phyloP scores from a whole-genome alignment of 2,113 vertebrate species.

The Galbula dea region DNA sequence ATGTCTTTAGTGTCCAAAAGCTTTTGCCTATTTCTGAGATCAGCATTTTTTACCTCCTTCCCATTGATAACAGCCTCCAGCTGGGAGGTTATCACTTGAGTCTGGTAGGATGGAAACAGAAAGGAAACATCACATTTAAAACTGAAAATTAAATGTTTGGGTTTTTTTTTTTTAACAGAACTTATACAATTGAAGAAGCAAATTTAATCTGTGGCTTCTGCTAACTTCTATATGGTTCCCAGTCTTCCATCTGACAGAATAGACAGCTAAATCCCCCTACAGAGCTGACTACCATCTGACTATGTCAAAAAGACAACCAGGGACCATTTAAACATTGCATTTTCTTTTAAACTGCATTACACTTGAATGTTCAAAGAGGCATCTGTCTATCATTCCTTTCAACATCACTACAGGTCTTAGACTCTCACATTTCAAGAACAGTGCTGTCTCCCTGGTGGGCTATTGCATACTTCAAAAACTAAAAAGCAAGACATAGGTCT shows the following conservation, averaged over 20 bases:
- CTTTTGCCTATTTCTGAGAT: background rate
- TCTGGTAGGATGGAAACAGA: background rate
- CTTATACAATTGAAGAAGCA: background rate
- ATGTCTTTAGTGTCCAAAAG: background rate
- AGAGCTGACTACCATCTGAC: constrained; percentile 28
- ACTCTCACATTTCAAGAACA: background rate
- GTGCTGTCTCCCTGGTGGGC: background rate
- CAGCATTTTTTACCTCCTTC: background rate
- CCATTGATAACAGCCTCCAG: background rate
- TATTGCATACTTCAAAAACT: background rate
- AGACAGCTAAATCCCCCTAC: constrained; percentile 21
- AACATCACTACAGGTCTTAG: background rate
- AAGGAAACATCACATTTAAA: background rate
- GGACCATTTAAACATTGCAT: constrained; percentile 14
- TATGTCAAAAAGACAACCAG: background rate
- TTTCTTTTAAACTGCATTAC: constrained; percentile 27
- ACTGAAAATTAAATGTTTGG: background rate
- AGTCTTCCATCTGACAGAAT: background rate
- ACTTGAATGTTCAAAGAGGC: background rate
- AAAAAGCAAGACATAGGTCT: background rate
- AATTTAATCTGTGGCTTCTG: constrained; percentile 1
- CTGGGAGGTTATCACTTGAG: background rate
- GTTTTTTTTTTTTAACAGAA: constrained; percentile 11
- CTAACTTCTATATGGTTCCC: background rate
- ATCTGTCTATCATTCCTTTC: constrained; percentile 38